Base-by-base conservation (phyloP, 2,888 invertebrate species). In the Nephrotoma flavescens region DNA sequence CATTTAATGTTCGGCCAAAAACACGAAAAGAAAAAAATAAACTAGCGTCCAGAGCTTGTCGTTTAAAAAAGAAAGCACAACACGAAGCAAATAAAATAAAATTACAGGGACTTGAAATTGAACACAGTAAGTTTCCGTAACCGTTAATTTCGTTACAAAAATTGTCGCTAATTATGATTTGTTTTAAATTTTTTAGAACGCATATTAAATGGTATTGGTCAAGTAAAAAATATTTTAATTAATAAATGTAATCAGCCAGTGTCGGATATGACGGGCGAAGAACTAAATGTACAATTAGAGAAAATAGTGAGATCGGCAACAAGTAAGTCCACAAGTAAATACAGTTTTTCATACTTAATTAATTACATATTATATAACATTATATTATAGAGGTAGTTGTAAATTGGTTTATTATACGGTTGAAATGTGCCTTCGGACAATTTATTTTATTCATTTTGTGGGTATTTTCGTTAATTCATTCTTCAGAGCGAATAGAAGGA, bases 11-110 rank as follows among this genome's bases (percentile, higher is more conserved):
- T 44, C 93, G 97, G 88, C 96, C 97, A 11, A 97, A 97, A 91
- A 97, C 97, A n/a, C 94, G 98, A 87, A 98, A 98, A 91, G 99
- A 99, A 91, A 99, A 99, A 91, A 99, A 99, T 91, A 99, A 99
- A 92, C 93, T 99, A 87, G 99, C 99, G 9, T 99, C 99, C 0
- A 95, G 99, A 88, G 99, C 98, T 45, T 99, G 99, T 91, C 94
- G 99, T 47, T 93, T 99, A 90, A 99, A 99, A 94, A 99, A 99
- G 92, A 99, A 99, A 92, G 99, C 99, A 4, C 99, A 99, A 90
- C 99, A 99, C 91, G 99, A 99, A 92, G 99, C 99, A 2, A 99
- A 99, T 91, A 99, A 99, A 92, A 95, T 99, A 87, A 99, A 99
- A 92, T 92, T 99, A 2, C 96, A 95, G 90, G 99, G 99, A 52